phyloP scores from a whole-genome alignment of 2,797 vertebrate genomes.

The Otolemur crassicaudatus region DNA sequence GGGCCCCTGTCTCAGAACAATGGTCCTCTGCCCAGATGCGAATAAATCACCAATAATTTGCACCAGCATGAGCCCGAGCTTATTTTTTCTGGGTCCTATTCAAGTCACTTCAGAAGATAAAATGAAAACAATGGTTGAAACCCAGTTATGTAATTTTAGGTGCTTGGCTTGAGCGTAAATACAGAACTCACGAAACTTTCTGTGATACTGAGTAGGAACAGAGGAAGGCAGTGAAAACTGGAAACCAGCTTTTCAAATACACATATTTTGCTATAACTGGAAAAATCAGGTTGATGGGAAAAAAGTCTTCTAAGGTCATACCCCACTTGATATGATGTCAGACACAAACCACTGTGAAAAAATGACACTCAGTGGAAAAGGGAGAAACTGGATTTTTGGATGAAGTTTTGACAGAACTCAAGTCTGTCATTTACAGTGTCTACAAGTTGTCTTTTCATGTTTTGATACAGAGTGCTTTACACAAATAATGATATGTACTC shows the following conservation, averaged over 20 bases:
- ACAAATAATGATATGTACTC: background rate
- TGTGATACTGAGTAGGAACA: conserved; percentile 20
- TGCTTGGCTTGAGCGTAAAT: background rate
- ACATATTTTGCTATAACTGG: background rate
- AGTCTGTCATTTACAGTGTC: background rate
- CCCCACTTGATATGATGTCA: background rate
- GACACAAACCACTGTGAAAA: background rate
- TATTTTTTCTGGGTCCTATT: no score
- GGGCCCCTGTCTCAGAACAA: no score
- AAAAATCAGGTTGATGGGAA: background rate
- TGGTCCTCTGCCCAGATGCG: no score
- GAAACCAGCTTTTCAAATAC: background rate
- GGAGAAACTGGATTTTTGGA: background rate
- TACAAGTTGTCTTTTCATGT: background rate
- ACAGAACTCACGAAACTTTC: background rate
- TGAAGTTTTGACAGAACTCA: background rate
- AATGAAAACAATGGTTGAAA: conserved; percentile 43
- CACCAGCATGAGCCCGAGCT: no score
- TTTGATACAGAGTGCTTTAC: background rate
- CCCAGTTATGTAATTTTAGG: background rate
- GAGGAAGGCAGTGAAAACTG: conserved; percentile 3
- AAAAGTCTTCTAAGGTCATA: background rate
- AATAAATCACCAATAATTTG: no score
- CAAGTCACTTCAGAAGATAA: no score
- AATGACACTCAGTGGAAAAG: background rate